Evolutionary conservation across 2,888 invertebrate genomes (phyloP), one percentile per base, ranked within the genome.

Genomic region (Acrobasis repandana): DNA sequence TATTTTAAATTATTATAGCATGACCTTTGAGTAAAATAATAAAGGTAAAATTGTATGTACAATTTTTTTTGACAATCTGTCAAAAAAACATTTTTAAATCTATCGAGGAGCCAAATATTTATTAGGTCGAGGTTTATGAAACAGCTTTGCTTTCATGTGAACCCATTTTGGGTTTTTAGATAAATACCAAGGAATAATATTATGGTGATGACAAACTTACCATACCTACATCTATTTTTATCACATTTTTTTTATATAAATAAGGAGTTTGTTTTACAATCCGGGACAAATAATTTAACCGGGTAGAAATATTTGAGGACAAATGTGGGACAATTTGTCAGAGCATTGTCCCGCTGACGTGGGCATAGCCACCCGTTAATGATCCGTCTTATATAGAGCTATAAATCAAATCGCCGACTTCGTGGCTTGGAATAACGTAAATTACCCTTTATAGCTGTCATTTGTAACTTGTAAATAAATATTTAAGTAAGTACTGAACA

Each of bases 321-420:
- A 63, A 66, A 68, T 67, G 68, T 68, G 69, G 65, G 70, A 67
- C 73, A 67, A 71, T 72, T 70, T 71, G 70, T 57, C 54, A 54
- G 14, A 38, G 54, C 46, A 61, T 61, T 61, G 61, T 61, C 48
- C 60, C 52, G 56, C 46, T 51, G 57, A 58, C 57, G 57, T 48
- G 59, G 61, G 63, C 63, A 61, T 54, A 56, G 59, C 56, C 61
- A 38, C 20, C 62, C 52, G 49, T 54, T 61, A 61, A 61, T 58
- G 61, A 61, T 48, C 58, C 58, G 58, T 48, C 61, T 61, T 54
- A 54, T 48, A 16, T 49, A 47, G 10, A 6, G 48, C 36, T 47
- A 48, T 58, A 58, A 58, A 58, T 48, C 57, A 58, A 58, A 58
- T 48, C 11, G 47, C 57, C 54, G n/a, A 43, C 52, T 14, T 16